Conservation (phyloP, 2,797 vertebrate species). For the Platyrinchus mystaceus region DNA sequence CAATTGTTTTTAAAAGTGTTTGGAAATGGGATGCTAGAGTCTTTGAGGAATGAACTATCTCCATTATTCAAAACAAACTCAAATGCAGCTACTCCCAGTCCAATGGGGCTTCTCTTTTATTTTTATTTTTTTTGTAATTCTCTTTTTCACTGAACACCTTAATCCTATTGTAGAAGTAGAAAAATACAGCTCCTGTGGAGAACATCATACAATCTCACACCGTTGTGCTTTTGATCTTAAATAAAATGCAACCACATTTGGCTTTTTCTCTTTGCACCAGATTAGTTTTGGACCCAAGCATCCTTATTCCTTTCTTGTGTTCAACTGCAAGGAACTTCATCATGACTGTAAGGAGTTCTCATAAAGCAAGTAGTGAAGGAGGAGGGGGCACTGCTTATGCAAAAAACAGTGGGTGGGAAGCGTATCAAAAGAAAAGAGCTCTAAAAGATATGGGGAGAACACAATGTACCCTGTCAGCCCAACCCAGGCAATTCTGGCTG, state of each 20-base stretch:
- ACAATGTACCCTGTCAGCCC: not conserved
- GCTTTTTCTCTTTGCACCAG: conserved; percentile 19
- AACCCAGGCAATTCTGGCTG: not conserved
- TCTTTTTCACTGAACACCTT: conserved; percentile 47
- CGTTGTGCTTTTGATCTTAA: conserved; percentile 54
- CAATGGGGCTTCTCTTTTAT: not conserved
- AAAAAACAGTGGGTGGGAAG: not conserved
- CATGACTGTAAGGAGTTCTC: not conserved
- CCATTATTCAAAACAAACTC: not conserved
- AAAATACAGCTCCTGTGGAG: conserved; percentile 52
- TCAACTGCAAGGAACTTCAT: conserved; percentile 26
- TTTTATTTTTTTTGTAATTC: not conserved
- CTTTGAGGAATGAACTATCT: not conserved
- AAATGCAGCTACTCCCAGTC: not conserved
- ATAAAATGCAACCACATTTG: conserved; percentile 32
- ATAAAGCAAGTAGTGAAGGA: not conserved
- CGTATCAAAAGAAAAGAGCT: not conserved
- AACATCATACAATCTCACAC: conserved; percentile 54
- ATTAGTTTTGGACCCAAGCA: conserved; percentile 4
- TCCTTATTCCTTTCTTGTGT: conserved; percentile 21
- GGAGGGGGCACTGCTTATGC: not conserved
- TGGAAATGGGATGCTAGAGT: not conserved
- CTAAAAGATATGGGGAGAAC: not conserved
- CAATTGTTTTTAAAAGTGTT: not conserved
- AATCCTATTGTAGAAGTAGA: conserved; percentile 47